Base-by-base conservation (phyloP, 2,888 invertebrate species). In the Dolichomitus sp. region DNA sequence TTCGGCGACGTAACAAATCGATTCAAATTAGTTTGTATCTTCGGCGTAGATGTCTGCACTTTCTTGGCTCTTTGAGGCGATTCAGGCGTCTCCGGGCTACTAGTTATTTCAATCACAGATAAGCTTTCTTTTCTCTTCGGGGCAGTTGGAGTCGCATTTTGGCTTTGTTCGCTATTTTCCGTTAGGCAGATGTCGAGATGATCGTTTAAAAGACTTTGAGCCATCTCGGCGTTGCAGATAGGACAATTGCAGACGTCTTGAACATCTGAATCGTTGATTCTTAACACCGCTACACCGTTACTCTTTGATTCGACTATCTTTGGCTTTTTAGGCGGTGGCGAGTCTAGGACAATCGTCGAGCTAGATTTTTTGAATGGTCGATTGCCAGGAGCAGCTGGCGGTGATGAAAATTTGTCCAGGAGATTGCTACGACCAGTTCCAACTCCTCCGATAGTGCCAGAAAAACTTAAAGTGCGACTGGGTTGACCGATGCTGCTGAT, bases 361-460 rank as follows among this genome's bases (percentile, higher is more conserved):
- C 27, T 66, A n/a, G 50, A 61, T 52, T 65, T 63, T 37, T 72
- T 79, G 14, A 42, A 40, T 14, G 63, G 17, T 30, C 54, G 37
- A 42, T 6, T n/a, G 52, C 19, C 23, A 52, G 57, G 48, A 42
- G n/a, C 23, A 9, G 48, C 17, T 19, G 12, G 61, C 23, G 73
- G 11, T 4, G 70, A 14, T 48, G 74, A 40, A 84, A 85, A 89
- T 85, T 89, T 91, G 63, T 89, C 87, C 11, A 93, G 48, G 11
- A 93, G 86, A 83, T 86, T 91, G 79, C 93, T 92, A 65, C 63
- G 86, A 1, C 93, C 93, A 9, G 81, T 84, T 52, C 79, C 81
- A 23, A 74, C 72, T n/a, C 93, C 93, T 33, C 93, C 93, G 27
- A 84, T 40, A 4, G 83, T 76, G 52, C 90, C 92, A 40, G 89